Evolutionary conservation across 2,888 invertebrate species (phyloP).

Genomic region (Aleiodes testaceus): DNA sequence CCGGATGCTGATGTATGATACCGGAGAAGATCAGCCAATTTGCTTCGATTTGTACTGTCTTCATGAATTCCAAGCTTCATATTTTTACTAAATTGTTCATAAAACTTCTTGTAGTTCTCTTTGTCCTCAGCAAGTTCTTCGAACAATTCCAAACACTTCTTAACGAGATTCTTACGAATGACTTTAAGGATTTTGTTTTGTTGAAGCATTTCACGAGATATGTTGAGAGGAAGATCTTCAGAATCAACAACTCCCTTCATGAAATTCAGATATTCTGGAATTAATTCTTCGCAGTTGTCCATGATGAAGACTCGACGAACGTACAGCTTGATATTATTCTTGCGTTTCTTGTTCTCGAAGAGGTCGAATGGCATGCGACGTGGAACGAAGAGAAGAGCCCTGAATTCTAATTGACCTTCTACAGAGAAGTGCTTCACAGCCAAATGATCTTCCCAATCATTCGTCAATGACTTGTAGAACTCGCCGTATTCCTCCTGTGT

Average conservation of each 20-base stretch:
- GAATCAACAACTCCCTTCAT: slow-evolving; percentile 99
- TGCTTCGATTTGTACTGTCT: slow-evolving; percentile 94
- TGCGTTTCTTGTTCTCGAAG: slow-evolving; percentile 98
- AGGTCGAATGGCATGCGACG: slow-evolving; percentile 97
- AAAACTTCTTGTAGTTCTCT: slow-evolving; percentile 98
- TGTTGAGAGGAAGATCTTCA: slow-evolving; percentile 98
- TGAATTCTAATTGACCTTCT: slow-evolving; percentile 95
- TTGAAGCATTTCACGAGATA: slow-evolving; percentile 99
- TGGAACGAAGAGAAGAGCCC: slow-evolving; percentile 93
- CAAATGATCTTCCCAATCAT: slow-evolving; percentile 98
- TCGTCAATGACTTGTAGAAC: slow-evolving; percentile 97
- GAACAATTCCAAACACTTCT: slow-evolving; percentile 97
- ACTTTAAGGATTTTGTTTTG: slow-evolving; percentile 99
- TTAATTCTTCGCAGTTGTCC: slow-evolving; percentile 99
- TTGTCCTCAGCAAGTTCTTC: slow-evolving; percentile 97
- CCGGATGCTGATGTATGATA: slow-evolving; percentile 96
- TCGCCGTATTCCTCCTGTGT: slow-evolving; percentile 97
- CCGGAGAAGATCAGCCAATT: slow-evolving; percentile 86
- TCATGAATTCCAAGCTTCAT: slow-evolving; percentile 98
- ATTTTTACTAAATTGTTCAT: slow-evolving; percentile 98
- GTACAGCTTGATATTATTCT: slow-evolving; percentile 98
- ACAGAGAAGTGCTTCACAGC: slow-evolving; percentile 97
- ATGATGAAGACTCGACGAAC: slow-evolving; percentile 99
- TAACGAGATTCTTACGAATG: slow-evolving; percentile 98
- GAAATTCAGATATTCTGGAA: slow-evolving; percentile 98